Evolutionary conservation across 2,113 vertebrate species (phyloP).

Genomic region (Elephantulus edwardii): DNA sequence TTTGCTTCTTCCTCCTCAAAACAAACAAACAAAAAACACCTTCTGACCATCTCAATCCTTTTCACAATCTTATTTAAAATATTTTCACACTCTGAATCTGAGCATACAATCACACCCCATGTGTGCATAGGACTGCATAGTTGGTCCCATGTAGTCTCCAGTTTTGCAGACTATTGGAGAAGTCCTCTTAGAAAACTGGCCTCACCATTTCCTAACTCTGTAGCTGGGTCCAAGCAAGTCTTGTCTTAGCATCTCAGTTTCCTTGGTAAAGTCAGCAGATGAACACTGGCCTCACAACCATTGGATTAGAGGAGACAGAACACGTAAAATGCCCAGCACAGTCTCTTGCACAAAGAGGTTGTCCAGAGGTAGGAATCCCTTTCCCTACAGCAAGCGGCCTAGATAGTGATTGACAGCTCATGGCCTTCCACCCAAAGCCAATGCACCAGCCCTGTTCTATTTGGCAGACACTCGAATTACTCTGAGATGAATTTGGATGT

Average conservation of each 20-base stretch:
- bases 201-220: neutral
- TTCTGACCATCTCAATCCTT: neutral
- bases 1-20: neutral
- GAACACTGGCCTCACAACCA: neutral
- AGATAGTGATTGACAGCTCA: neutral
- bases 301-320: neutral
- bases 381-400: too few relatives aligned
- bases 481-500: neutral
- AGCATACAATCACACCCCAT: neutral
- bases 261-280: neutral
- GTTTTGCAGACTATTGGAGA: neutral
- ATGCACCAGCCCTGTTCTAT: neutral
- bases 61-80: too few relatives aligned
- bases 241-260: neutral
- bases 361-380: neutral
- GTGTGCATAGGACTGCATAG: neutral
- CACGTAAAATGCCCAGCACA: neutral
- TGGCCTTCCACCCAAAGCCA: neutral
- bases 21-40: too few relatives aligned
- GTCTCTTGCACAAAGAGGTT: neutral
- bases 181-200: neutral
- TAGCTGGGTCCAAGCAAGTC: neutral
- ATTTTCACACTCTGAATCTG: too few relatives aligned
- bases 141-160: neutral
- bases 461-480: neutral